Evolutionary conservation across 2,797 vertebrate genomes (phyloP), one percentile per base, ranked within the genome.

Genomic region (Danio kyathit): DNA sequence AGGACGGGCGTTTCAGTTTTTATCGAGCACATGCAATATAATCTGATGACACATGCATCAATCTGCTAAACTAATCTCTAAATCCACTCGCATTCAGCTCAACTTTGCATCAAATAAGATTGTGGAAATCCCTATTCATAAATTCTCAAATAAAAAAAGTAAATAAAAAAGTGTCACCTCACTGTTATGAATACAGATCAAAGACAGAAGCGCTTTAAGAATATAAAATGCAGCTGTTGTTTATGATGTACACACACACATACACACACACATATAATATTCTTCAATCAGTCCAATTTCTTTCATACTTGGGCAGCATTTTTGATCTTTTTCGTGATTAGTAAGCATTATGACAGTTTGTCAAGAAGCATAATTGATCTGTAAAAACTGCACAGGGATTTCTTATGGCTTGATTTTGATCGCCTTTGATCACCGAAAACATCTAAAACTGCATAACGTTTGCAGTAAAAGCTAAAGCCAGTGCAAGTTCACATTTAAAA

Each of bases 401-500:
- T 60, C 49, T 6, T 16, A 66, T 69, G 21, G 7, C 63, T 61
- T 66, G 52, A 59, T 60, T 74, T 79, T 19, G 21, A 82, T 64
- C 65, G 7, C 17, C n/a, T 74, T 80, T 77, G 51, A 80, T 78
- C 69, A 78, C 41, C 11, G 49, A 61, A 51, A 64, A 71, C 44
- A 57, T 80, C 40, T 79, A 49, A 48, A 38, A 75, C 48, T 64
- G 44, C n/a, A 19, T 11, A 51, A 70, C n/a, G 43, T 40, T 71
- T 43, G 44, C 72, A 70, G 61, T n/a, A 56, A 29, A 64, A 65
- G 56, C 17, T 64, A 49, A 78, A 72, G 57, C 48, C 13, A 82
- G 67, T 76, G 51, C 75, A 73, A 60, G 77, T 81, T 85, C 76
- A 78, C 82, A 83, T 87, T 83, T 70, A 64, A 82, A 83, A 85